These are phyloP conservation scores for Lagodon rhomboides DNA, from an alignment of 2,797 vertebrate species.

Conservation along the genomic window DNA sequence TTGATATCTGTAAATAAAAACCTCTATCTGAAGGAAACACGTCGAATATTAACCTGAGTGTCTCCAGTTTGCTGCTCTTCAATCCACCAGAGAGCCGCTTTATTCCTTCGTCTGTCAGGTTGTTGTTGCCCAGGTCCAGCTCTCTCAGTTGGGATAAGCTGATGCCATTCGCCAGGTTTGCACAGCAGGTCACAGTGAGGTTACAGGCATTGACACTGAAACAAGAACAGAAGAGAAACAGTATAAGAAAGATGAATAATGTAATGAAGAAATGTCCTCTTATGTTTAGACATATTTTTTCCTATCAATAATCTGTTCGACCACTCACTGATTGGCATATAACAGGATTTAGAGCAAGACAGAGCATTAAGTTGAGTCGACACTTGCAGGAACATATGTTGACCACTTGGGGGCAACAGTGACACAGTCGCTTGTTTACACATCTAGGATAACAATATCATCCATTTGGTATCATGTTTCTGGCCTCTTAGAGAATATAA, in stretches of 20 bases:
- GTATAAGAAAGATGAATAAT: not conserved
- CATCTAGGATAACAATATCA: too few relatives aligned
- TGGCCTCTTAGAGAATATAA: not conserved
- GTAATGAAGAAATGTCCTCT: not conserved
- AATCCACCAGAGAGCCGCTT: conserved; percentile 57
- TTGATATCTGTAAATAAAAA: not conserved
- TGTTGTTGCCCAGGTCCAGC: conserved; percentile 75
- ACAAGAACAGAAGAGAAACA: conserved; percentile 7
- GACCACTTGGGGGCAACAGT: not conserved
- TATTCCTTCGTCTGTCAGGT: conserved; percentile 70
- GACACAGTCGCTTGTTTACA: not conserved
- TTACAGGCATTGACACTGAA: conserved; percentile 70
- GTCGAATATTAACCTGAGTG: conserved; percentile 57
- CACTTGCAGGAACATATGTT: not conserved
- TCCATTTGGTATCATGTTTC: not conserved
- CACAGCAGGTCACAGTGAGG: conserved; percentile 67
- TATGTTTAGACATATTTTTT: not conserved
- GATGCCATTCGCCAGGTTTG: conserved; percentile 47
- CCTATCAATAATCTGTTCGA: not conserved
- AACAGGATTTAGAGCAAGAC: not conserved
- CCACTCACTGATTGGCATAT: not conserved
- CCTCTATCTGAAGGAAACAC: not conserved
- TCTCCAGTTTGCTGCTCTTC: conserved; percentile 60
- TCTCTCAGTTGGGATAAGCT: conserved; percentile 58
- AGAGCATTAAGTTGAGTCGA: not conserved